A percentile compares a stretch with the other conserved stretches of the same genome.
Conservation (phyloP, 2,888 invertebrate genomes). For the Euzetes globulus region DNA sequence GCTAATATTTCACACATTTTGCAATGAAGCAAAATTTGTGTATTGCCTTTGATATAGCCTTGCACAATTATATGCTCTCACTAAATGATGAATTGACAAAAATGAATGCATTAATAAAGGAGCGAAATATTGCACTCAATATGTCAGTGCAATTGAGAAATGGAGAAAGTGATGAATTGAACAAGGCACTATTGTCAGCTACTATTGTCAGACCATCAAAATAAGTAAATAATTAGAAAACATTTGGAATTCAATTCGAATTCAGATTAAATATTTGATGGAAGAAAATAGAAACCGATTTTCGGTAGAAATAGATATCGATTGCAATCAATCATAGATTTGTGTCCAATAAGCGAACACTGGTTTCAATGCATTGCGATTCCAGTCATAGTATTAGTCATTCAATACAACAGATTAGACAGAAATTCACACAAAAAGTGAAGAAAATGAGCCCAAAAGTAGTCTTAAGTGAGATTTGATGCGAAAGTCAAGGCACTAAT, state of each 20-base stretch:
- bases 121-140: too few species aligned
- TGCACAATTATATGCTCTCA: too few species aligned
- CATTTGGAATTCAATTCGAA: neutral
- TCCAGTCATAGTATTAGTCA: neutral
- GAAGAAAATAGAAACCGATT: neutral
- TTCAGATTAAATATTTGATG: neutral
- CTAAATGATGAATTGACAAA: too few species aligned
- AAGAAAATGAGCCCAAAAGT: neutral
- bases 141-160: too few species aligned
- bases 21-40: too few species aligned
- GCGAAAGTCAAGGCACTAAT: constrained; percentile 1
- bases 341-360: neutral
- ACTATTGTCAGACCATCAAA: too few species aligned
- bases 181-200: too few species aligned
- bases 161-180: too few species aligned
- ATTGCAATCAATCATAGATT: neutral
- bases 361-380: neutral
- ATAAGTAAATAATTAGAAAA: too few species aligned
- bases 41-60: too few species aligned
- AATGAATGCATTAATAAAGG: too few species aligned
- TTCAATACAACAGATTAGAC: neutral
- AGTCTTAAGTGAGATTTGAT: neutral
- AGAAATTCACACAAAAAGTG: neutral
- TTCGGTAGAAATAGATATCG: neutral
- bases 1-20: too few species aligned